Conservation (phyloP, 2,797 vertebrate genomes). For the Gallirallus australis region DNA sequence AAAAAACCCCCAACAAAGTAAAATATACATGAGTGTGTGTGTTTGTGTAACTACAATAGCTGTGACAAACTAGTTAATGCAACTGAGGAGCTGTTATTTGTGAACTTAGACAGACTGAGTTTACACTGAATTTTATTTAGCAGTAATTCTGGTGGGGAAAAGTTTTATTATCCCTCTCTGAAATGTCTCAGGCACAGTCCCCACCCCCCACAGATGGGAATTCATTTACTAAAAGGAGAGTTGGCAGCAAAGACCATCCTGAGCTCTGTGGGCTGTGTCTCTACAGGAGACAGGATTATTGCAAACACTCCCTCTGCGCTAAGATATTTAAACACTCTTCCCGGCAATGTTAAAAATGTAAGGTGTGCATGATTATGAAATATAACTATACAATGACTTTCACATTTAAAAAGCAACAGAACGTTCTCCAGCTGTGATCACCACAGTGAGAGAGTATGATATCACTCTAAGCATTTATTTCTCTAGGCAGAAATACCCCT, state of each 20-base stretch:
- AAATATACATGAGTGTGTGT: background rate
- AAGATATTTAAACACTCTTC: slow-evolving; percentile 51
- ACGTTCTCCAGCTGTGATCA: background rate
- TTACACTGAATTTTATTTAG: slow-evolving; percentile 30
- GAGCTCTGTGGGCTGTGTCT: slow-evolving; percentile 45
- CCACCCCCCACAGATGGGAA: background rate
- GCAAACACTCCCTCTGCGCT: slow-evolving; percentile 22
- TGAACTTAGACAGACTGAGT: slow-evolving; percentile 14
- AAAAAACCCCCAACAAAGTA: background rate
- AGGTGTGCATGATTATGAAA: slow-evolving; percentile 41
- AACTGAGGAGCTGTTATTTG: background rate
- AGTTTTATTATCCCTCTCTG: slow-evolving; percentile 2
- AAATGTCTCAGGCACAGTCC: slow-evolving; percentile 41
- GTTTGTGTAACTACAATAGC: background rate
- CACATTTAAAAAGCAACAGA: slow-evolving; percentile 6
- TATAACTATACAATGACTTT: background rate
- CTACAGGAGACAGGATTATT: slow-evolving; percentile 57
- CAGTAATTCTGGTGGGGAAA: slow-evolving; percentile 4
- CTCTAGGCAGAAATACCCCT: background rate
- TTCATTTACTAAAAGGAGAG: slow-evolving; percentile 62
- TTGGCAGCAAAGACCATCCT: slow-evolving; percentile 37
- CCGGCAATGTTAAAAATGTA: slow-evolving; percentile 47
- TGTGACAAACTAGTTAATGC: background rate
- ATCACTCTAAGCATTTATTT: background rate
- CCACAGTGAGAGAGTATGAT: background rate